Evolutionary conservation across 2,888 invertebrate species (phyloP).

Genomic region (Chrysodeixis includens): DNA sequence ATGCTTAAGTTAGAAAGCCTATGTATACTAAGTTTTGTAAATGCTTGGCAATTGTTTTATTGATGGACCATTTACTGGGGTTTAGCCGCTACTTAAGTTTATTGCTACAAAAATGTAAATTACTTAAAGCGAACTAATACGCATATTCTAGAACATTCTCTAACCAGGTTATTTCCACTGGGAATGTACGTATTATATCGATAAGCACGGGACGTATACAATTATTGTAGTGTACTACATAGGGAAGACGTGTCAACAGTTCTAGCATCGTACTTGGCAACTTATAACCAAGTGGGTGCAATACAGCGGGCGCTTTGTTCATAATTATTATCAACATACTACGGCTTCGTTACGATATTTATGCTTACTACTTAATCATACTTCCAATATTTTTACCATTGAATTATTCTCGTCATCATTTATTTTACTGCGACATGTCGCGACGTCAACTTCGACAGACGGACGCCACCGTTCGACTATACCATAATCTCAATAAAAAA

Average conservation of each 20-base stretch:
- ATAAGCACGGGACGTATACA: not conserved
- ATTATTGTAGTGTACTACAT: conserved; percentile 1
- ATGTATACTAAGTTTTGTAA: conserved; percentile 23
- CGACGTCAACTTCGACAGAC: conserved; percentile 46
- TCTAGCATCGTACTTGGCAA: conserved; percentile 15
- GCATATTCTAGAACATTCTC: conserved; percentile 29
- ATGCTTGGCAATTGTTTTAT: conserved; percentile 32
- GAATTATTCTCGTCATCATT: conserved; percentile 66
- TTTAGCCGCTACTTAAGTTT: conserved; percentile 17
- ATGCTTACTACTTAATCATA: conserved; percentile 82
- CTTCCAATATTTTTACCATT: conserved; percentile 61
- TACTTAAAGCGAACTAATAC: conserved; percentile 17
- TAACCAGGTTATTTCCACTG: conserved; percentile 13
- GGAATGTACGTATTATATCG: conserved; percentile 17
- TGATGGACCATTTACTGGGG: conserved; percentile 7
- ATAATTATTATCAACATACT: conserved; percentile 66
- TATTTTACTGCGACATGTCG: conserved; percentile 60
- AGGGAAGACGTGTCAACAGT: conserved; percentile 2
- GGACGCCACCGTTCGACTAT: conserved; percentile 15
- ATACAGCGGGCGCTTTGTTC: conserved; percentile 56
- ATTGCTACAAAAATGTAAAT: conserved; percentile 13
- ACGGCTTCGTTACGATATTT: conserved; percentile 76
- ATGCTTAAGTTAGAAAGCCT: conserved; percentile 22
- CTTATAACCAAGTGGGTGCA: conserved; percentile 30
- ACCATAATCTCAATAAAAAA: conserved; percentile 54